Conservation (phyloP, 2,888 invertebrate species). For the Epistrophe eligans region DNA sequence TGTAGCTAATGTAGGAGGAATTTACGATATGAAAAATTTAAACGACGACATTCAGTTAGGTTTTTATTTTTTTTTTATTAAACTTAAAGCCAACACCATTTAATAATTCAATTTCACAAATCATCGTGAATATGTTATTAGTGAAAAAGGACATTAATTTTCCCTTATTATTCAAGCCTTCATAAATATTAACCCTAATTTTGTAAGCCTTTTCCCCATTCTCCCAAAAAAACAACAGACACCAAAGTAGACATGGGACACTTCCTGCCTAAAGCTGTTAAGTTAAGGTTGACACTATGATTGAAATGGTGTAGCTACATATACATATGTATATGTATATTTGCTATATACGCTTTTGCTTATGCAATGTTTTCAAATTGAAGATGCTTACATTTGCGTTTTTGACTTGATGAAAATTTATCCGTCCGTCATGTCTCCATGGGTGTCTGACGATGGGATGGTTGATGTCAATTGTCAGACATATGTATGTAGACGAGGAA, state of each 20-base stretch:
- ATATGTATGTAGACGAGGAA: not conserved
- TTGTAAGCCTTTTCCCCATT: not conserved
- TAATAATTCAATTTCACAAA: not conserved
- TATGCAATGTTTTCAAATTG: constrained; percentile 4
- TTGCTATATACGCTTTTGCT: not conserved
- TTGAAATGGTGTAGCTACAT: constrained; percentile 16
- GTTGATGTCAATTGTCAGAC: not conserved
- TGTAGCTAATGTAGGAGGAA: not conserved
- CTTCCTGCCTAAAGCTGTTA: not conserved
- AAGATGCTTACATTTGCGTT: constrained; percentile 13
- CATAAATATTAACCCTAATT: not conserved
- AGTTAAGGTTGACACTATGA: constrained; percentile 6
- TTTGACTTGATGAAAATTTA: constrained; percentile 21
- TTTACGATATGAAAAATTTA: not conserved
- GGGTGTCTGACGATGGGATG: not conserved
- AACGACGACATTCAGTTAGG: not conserved
- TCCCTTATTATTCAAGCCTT: not conserved
- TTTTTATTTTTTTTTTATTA: not conserved
- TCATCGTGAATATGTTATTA: not conserved
- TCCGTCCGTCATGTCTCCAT: not conserved
- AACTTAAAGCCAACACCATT: not conserved
- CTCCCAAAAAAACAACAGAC: not conserved
- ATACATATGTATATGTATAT: too few species aligned
- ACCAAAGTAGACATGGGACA: not conserved
- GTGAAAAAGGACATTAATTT: not conserved